These are phyloP conservation scores for Glomeris maerens DNA, from an alignment of 1,140 invertebrate genomes.

Conservation along the genomic window DNA sequence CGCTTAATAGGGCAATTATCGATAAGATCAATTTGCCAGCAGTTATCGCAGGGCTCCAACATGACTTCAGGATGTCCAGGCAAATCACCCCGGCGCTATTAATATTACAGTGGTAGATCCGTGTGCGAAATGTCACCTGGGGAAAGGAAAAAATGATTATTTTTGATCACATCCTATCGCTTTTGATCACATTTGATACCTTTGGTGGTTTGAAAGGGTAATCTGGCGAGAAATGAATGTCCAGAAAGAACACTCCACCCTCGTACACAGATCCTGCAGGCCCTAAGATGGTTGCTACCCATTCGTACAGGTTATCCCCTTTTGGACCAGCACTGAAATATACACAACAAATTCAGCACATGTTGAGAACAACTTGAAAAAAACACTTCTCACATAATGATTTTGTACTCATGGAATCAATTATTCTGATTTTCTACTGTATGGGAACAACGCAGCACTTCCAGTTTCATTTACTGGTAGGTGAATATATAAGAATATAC, in stretches of 20 bases:
- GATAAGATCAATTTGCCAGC: conserved; percentile 89
- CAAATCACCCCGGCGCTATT: conserved; percentile 94
- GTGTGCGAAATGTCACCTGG: conserved; percentile 86
- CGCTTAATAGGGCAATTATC: conserved; percentile 87
- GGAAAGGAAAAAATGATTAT: conserved; percentile 12
- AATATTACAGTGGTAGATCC: conserved; percentile 95
- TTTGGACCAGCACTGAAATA: conserved; percentile 76
- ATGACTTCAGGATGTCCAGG: conserved; percentile 88
- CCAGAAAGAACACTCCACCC: conserved; percentile 87
- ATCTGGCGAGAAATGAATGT: conserved; percentile 89
- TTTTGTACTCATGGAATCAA: too few species aligned
- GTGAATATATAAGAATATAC: too few species aligned
- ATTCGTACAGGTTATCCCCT: conserved; percentile 93
- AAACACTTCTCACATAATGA: conserved; percentile 1
- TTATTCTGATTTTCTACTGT: too few species aligned
- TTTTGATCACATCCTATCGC: background rate
- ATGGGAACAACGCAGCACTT: too few species aligned
- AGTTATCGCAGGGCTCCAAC: conserved; percentile 88
- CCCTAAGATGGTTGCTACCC: conserved; percentile 92
- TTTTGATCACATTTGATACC: conserved; percentile 35
- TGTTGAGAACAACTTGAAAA: conserved; percentile 7
- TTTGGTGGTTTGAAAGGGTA: conserved; percentile 97
- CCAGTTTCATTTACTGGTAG: too few species aligned
- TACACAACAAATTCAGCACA: conserved; percentile 11
- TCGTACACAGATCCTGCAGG: conserved; percentile 85